Evolutionary conservation across 2,888 invertebrate genomes (phyloP), one percentile per base, ranked within the genome.

Genomic region (Pristionchus arcanus): DNA sequence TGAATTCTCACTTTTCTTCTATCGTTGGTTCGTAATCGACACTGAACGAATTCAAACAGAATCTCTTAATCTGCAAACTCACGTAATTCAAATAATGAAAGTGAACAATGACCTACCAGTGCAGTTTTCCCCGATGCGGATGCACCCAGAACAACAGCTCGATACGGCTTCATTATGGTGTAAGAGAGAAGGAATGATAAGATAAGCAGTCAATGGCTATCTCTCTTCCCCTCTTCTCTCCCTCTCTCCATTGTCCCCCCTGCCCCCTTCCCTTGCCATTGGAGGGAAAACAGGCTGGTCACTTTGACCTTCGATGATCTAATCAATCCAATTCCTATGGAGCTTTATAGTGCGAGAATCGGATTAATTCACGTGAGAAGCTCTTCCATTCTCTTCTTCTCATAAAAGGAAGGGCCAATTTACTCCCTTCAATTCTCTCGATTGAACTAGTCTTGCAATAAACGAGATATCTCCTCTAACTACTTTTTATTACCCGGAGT

Each of bases 1-100:
- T 42, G 42, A 77, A 77, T 34, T 31, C 77, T 77, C 25, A 89
- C 89, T 89, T 89, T n/a, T 89, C 89, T 34, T 89, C 89, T 11
- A 89, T 74, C 19, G 89, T 89, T 15, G 89, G 89, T 37, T 89
- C 89, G 34, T 89, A 89, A n/a, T 81, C 77, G 16, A 13, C 11
- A 21, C 19, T 34, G 81, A 77, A 89, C 21, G 77, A 49, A 59
- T 81, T 66, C 37, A 77, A 31, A 11, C 77, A 77, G 59, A 89
- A 89, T 28, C 89, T 55, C 3, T 31, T 31, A 1, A 81, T 49
- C 89, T 89, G 49, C 13, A 81, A 81, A 9, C 28, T 55, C 31
- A 37, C 5, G 25, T 84, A n/a, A 53, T 55, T 21, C 19, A 59
- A 19, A 34, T 21, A 5, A 9, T 25, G 66, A 34, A 66, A 28